These are phyloP conservation scores for Phylloscopus trochilus DNA, from an alignment of 2,113 vertebrate genomes.

Conservation along the genomic window DNA sequence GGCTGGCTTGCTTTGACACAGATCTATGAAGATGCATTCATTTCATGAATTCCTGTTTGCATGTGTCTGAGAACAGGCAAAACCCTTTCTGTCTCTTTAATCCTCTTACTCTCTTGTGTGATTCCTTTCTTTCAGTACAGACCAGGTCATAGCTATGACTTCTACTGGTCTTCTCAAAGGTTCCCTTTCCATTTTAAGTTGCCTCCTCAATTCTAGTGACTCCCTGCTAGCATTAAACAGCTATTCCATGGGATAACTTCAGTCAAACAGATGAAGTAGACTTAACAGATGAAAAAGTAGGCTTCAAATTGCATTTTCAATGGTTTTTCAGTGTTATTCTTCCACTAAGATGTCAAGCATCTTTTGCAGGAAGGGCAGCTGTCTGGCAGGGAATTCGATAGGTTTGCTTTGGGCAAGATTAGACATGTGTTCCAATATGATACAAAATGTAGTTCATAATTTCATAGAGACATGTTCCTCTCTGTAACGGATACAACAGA, in stretches of 20 bases:
- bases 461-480: background rate
- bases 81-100: background rate
- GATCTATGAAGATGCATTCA: background rate
- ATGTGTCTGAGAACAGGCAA: background rate
- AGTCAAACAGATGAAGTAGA: background rate
- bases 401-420: conserved; percentile 20
- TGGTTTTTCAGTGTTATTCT: background rate
- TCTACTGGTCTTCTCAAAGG: background rate
- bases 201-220: background rate
- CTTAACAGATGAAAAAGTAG: background rate
- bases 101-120: background rate
- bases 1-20: background rate
- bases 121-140: background rate
- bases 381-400: conserved; percentile 18
- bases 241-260: background rate
- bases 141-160: background rate
- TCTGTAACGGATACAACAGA: conserved; percentile 34
- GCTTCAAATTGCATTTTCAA: background rate
- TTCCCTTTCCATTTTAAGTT: background rate
- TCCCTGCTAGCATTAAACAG: background rate
- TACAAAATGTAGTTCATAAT: conserved; percentile 28
- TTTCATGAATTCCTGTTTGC: background rate
- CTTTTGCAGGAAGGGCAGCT: conserved; percentile 33
- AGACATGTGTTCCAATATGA: conserved; percentile 35
- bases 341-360: background rate